Evolutionary conservation across 2,888 invertebrate genomes (phyloP), one percentile per base, ranked within the genome.

Genomic region (Zaprionus obscuricornis): DNA sequence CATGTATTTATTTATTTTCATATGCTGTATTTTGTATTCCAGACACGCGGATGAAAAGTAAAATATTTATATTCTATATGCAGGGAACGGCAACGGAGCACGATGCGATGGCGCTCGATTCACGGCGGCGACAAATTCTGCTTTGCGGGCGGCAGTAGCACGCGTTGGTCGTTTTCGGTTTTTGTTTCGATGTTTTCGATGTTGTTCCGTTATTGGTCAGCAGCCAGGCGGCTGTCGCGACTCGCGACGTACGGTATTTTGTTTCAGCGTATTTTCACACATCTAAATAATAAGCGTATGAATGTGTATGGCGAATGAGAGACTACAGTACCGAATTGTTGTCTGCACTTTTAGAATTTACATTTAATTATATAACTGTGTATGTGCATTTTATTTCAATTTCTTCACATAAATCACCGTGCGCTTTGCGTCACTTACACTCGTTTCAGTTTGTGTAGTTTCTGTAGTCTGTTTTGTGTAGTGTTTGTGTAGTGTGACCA

Each of bases 121-220:
- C 63, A 52, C 73, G 65, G 49, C 69, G 51, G 20, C 68, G 55
- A 54, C 60, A 67, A 63, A 55, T 63, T 70, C 63, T 72, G 73
- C 70, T 72, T 57, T 66, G 73, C 60, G 47, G 66, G 71, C 67
- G 71, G 71, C 71, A 43, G 69, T 66, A 69, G 62, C 79, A 67
- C 83, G 79, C 82, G 77, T 83, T 69, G 76, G 84, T 73, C 69
- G 52, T 74, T 75, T 66, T 69, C n/a, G n/a, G n/a, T n/a, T 49
- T 49, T 55, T 31, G 52, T 51, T 36, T n/a, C n/a, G n/a, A n/a
- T n/a, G n/a, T n/a, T n/a, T n/a, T n/a, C n/a, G n/a, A n/a, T n/a
- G n/a, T n/a, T n/a, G n/a, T n/a, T n/a, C n/a, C n/a, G n/a, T n/a
- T 59, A 50, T 66, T 69, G 59, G 74, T 74, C 70, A 64, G 55